A percentile compares a stretch with the other conserved stretches of the same genome.
phyloP scores from a whole-genome alignment of 2,888 invertebrate species.

The Mallateleia sp. region DNA sequence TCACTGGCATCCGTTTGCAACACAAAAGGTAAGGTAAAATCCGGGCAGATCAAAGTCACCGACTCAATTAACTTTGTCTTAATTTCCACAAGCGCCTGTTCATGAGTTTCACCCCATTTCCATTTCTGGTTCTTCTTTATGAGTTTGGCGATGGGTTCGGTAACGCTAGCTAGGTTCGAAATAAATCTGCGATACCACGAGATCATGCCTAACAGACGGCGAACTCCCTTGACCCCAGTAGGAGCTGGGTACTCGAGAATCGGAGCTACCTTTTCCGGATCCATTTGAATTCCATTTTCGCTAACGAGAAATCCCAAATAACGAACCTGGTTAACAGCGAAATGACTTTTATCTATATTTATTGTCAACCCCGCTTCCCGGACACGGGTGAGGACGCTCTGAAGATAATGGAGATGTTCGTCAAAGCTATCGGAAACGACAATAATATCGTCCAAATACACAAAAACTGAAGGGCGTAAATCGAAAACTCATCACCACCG shows the following conservation, averaged over 20 bases:
- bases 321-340: not conserved
- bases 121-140: no score
- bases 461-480: no score
- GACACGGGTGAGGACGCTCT: no score
- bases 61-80: no score
- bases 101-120: no score
- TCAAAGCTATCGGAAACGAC: not conserved
- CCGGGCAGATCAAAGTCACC: no score
- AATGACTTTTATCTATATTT: not conserved
- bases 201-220: constrained; percentile 81
- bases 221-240: constrained; percentile 65
- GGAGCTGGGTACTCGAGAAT: constrained; percentile 73
- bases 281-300: constrained; percentile 17
- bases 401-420: not conserved
- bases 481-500: no score
- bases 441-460: not conserved
- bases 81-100: no score
- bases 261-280: constrained; percentile 50
- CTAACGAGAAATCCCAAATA: constrained; percentile 38
- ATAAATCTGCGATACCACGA: constrained; percentile 85
- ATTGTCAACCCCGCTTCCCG: not conserved
- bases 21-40: no score
- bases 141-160: constrained; percentile 75
- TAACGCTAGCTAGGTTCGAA: constrained; percentile 65
- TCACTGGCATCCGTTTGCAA: no score